A percentile compares a stretch with the other conserved stretches of the same genome.
phyloP scores from a whole-genome alignment of 2,888 invertebrate species.

The Eupithecia exiguata region DNA sequence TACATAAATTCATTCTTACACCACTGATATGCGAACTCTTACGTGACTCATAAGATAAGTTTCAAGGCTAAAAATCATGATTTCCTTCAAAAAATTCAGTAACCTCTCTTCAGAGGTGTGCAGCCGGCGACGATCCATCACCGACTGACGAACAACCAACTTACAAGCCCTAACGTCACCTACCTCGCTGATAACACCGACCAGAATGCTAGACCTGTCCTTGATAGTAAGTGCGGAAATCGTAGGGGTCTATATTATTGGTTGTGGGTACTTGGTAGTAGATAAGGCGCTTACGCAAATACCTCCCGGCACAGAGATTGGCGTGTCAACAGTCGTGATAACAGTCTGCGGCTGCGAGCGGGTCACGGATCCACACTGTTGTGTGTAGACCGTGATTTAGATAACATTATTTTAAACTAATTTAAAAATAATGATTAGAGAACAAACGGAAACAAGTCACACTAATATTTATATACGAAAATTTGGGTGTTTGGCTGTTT shows the following conservation, averaged over 20 bases:
- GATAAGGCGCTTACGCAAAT: conserved; percentile 78
- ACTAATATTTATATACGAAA: not conserved
- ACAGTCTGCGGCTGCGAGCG: conserved; percentile 59
- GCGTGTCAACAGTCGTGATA: conserved; percentile 74
- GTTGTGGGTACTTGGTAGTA: conserved; percentile 48
- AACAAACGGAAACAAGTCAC: not conserved
- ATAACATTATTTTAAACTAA: not conserved
- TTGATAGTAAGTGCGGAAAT: conserved; percentile 24
- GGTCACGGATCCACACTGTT: conserved; percentile 66
- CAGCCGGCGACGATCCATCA: conserved; percentile 75
- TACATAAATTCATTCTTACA: not conserved
- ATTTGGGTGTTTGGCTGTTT: no score
- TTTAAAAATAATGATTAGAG: not conserved
- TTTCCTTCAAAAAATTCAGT: conserved; percentile 33
- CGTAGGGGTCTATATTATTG: conserved; percentile 51
- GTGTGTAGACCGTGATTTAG: conserved; percentile 5
- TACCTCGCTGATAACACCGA: conserved; percentile 62
- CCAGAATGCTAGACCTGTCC: conserved; percentile 55
- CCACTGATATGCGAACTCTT: not conserved
- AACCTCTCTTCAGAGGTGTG: conserved; percentile 56
- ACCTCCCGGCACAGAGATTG: conserved; percentile 68
- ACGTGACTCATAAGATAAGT: not conserved
- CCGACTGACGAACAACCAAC: conserved; percentile 65
- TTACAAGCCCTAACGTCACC: conserved; percentile 68
- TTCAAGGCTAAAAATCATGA: not conserved